Percentiles rank a stretch among this genome's conserved stretches.
These are phyloP conservation scores for Drosophila kuntzei DNA, from an alignment of 2,888 invertebrate genomes.

Conservation along the genomic window DNA sequence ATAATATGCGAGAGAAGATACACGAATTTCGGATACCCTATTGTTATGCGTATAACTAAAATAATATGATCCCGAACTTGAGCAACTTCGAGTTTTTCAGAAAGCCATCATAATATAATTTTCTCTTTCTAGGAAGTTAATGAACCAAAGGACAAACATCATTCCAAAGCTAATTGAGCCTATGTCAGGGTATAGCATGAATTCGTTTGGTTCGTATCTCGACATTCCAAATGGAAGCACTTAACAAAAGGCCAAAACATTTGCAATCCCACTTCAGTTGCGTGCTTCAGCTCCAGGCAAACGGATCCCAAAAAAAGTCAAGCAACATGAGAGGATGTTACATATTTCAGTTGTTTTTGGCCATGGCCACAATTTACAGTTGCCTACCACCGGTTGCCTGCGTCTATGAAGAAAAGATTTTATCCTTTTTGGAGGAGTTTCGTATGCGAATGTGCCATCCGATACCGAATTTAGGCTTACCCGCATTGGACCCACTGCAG, in stretches of 20 bases:
- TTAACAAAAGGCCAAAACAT: constrained; percentile 59
- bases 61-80: background rate
- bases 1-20: background rate
- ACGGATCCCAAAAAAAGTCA: constrained; percentile 21
- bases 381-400: constrained; percentile 47
- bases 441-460: constrained; percentile 83
- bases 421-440: constrained; percentile 74
- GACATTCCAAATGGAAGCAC: constrained; percentile 36
- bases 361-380: constrained; percentile 34
- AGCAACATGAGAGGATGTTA: constrained; percentile 40
- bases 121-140: background rate
- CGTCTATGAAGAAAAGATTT: constrained; percentile 63
- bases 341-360: constrained; percentile 32
- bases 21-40: background rate
- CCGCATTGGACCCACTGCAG: constrained; percentile 80
- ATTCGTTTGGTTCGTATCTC: constrained; percentile 51
- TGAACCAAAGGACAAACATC: too few relatives aligned
- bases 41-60: background rate
- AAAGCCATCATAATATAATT: too few relatives aligned
- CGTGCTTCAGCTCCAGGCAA: constrained; percentile 23
- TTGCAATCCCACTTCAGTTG: constrained; percentile 40
- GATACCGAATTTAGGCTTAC: constrained; percentile 75
- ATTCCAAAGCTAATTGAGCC: background rate
- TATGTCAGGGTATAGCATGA: constrained; percentile 11
- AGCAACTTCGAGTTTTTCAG: too few relatives aligned